A percentile compares a stretch with the other conserved stretches of the same genome.
These are phyloP conservation scores for Cataglyphis livida DNA, from an alignment of 2,888 invertebrate genomes.

Conservation along the genomic window DNA sequence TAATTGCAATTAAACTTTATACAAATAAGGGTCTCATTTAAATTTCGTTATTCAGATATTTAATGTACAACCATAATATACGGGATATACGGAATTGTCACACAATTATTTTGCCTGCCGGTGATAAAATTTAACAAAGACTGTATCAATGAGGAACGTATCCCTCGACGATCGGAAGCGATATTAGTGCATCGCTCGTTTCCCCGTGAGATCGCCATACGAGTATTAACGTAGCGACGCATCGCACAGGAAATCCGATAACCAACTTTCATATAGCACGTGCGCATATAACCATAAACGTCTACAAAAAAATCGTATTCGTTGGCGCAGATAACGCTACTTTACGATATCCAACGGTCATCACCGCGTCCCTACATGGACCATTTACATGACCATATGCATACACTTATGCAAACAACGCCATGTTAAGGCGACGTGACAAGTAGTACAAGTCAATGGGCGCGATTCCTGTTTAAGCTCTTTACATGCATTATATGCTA, in stretches of 20 bases:
- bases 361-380: constrained; percentile 18
- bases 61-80: neutral
- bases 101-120: neutral
- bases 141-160: neutral
- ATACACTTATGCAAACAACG: constrained; percentile 16
- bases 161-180: neutral
- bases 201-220: neutral
- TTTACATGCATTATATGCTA: neutral
- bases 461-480: neutral
- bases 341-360: constrained; percentile 68
- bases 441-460: constrained; percentile 14
- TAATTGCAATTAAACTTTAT: neutral
- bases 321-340: constrained; percentile 72
- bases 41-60: neutral
- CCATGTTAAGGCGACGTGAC: constrained; percentile 5
- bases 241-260: constrained; percentile 65
- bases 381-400: constrained; percentile 59
- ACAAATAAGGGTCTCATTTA: neutral
- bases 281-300: constrained; percentile 79
- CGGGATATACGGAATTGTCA: neutral
- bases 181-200: neutral
- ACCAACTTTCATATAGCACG: constrained; percentile 66
- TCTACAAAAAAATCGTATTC: constrained; percentile 71
- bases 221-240: neutral
- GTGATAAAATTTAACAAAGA: neutral